Evolutionary conservation across 1,140 invertebrate species (phyloP), one percentile per base, ranked within the genome.

Genomic region (Spodoptera litura): DNA sequence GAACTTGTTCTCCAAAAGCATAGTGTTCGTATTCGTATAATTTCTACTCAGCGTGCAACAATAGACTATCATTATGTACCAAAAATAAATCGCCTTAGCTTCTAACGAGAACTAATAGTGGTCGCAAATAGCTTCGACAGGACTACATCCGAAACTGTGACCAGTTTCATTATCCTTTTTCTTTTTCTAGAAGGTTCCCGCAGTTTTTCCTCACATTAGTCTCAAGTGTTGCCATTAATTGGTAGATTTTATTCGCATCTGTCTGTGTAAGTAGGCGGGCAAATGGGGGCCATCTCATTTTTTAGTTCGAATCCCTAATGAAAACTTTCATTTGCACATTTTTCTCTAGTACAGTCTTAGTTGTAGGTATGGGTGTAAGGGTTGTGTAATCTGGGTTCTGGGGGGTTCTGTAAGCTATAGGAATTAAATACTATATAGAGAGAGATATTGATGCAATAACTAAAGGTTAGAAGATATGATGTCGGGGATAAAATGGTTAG

Each of bases 161-260:
- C 44, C 12, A 55, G n/a, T 71, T 56, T 55, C 27, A 71, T 56
- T 56, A 56, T 56, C 27, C 31, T 55, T 71, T 71, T 53, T n/a
- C 52, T n/a, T 20, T 71, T 71, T 71, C 53, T 35, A 13, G 31
- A 70, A 53, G n/a, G 5, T 4, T 38, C 68, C 68, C 6, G 38
- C 52, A 35, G 27, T 70, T 70, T 70, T 70, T 70, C 25, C 49
- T 3, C 44, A 31, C 66, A 53, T 70, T 70, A 31, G 49, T 38
- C 31, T 56, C 13, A 71, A 71, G 15, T 56, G 31, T n/a, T 51
- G 68, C 38, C n/a, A 71, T 56, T 71, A 71, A 71, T 71, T 55
- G 31, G 4, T 53, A 20, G 52, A 35, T 71, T 78, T 72, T 72
- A 55, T 51, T 51, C 15, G 38, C 38, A 66, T 3, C 15, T 25